Conservation (phyloP, 2,797 vertebrate genomes). For the Gymnoscopelus microlampas region DNA sequence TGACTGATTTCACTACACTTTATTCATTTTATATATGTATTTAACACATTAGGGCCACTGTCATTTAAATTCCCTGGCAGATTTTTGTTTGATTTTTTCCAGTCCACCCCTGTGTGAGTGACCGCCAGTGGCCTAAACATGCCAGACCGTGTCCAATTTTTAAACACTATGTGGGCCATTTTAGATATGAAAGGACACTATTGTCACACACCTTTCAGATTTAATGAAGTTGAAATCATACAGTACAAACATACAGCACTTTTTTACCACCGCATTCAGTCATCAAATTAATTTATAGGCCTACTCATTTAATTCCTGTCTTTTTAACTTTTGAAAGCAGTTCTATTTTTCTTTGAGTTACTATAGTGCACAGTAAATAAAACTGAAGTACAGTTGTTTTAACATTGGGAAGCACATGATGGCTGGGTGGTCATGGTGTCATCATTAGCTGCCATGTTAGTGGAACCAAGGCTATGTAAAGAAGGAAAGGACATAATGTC, state of each 20-base stretch:
- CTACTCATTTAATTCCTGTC: not conserved
- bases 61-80: no score
- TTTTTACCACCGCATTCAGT: conserved; percentile 35
- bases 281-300: not conserved
- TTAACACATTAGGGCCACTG: no score
- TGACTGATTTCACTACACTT: no score
- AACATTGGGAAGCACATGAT: conserved; percentile 30
- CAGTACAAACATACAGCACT: conserved; percentile 25
- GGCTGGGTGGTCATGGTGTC: conserved; percentile 2
- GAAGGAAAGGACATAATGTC: not conserved
- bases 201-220: conserved; percentile 3
- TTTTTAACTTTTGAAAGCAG: conserved; percentile 1
- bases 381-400: conserved; percentile 35
- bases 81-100: no score
- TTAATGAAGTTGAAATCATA: conserved; percentile 45
- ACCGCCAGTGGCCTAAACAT: no score
- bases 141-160: no score
- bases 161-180: no score
- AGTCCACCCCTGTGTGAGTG: no score
- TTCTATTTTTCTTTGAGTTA: conserved; percentile 15
- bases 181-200: no score
- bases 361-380: conserved; percentile 22
- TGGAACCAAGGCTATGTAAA: not conserved
- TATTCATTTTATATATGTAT: no score
- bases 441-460: conserved; percentile 47